These are phyloP conservation scores for Neolamprologus falcicula DNA, from an alignment of 2,113 vertebrate genomes.

Conservation along the genomic window DNA sequence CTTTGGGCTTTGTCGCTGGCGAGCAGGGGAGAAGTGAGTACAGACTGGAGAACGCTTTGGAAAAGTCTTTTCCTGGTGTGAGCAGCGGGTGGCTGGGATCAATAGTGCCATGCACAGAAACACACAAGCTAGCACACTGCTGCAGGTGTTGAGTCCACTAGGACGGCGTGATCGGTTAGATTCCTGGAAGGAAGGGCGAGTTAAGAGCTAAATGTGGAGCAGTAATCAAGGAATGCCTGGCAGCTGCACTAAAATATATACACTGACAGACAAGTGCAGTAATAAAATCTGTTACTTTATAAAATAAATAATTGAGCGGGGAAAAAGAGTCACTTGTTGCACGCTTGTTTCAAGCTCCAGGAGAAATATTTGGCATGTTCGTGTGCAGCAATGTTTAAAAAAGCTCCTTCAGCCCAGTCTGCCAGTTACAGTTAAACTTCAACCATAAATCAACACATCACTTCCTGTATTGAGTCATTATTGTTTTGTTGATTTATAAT, in stretches of 20 bases:
- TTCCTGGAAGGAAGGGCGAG: background rate
- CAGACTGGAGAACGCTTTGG: slow-evolving; percentile 22
- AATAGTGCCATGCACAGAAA: background rate
- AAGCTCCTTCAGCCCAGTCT: background rate
- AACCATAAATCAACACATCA: slow-evolving; percentile 50
- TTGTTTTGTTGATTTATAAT: slow-evolving; percentile 48
- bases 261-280: background rate
- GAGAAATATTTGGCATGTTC: background rate
- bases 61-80: slow-evolving; percentile 51
- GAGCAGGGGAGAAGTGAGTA: slow-evolving; percentile 6
- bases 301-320: background rate
- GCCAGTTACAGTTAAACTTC: slow-evolving; percentile 33
- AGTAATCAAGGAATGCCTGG: slow-evolving; percentile 5
- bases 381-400: background rate
- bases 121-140: background rate
- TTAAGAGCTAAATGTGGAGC: background rate
- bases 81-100: slow-evolving; percentile 5
- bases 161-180: background rate
- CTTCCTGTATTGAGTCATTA: slow-evolving; percentile 39
- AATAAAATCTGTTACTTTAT: background rate
- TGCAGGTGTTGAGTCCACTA: background rate
- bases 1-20: slow-evolving; percentile 3
- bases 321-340: background rate
- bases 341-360: background rate
- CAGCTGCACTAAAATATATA: background rate